Evolutionary conservation across 2,113 vertebrate species (phyloP).

Genomic region (Lichenostomus cassidix): DNA sequence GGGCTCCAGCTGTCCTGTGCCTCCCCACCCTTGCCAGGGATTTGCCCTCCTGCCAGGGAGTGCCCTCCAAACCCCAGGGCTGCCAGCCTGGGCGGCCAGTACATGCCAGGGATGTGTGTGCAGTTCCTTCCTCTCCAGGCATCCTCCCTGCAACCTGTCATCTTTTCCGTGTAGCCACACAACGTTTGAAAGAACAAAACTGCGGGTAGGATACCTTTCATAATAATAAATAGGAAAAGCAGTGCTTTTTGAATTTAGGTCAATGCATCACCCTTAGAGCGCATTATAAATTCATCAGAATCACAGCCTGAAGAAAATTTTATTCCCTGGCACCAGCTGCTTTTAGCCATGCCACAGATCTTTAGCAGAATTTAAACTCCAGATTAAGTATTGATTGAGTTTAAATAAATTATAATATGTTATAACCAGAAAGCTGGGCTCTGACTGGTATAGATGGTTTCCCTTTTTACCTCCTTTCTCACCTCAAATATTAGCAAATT

Average conservation of each 20-base stretch:
- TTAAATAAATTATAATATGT: conserved; percentile 69
- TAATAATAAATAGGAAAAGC: conserved; percentile 63
- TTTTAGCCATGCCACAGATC: conserved; percentile 59
- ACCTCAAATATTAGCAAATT: conserved; percentile 7
- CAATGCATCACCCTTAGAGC: conserved; percentile 66
- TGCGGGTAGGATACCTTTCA: conserved; percentile 50
- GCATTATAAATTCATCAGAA: conserved; percentile 74
- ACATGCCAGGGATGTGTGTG: accelerated
- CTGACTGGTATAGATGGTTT: conserved; percentile 1
- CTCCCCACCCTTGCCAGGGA: not conserved
- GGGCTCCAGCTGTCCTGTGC: not conserved
- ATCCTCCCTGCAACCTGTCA: not conserved
- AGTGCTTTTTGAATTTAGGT: conserved; percentile 70
- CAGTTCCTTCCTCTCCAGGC: not conserved
- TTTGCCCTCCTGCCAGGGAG: not conserved
- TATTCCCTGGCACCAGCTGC: conserved; percentile 61
- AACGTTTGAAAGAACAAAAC: conserved; percentile 39
- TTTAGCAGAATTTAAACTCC: conserved; percentile 69
- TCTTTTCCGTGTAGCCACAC: not conserved
- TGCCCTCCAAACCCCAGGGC: not conserved
- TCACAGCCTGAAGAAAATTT: conserved; percentile 67
- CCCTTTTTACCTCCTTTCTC: not conserved
- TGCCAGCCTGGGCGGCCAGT: not conserved
- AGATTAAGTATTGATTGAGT: conserved; percentile 65
- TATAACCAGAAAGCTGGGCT: conserved; percentile 10